Evolutionary conservation across 2,888 invertebrate genomes (phyloP).

Genomic region (Tetragonula carbonaria): DNA sequence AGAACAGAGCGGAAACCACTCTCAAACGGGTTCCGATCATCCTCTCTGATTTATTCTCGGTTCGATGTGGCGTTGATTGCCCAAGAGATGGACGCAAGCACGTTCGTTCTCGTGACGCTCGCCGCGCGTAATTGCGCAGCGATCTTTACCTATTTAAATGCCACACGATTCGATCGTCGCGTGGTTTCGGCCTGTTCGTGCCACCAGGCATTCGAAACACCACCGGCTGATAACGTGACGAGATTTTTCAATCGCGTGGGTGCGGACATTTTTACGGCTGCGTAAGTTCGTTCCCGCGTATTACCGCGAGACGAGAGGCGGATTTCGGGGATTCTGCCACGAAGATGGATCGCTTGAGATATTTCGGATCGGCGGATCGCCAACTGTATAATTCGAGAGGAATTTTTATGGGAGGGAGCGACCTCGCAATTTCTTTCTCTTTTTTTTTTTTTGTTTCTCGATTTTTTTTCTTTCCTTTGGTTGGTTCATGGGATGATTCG

Average conservation of each 20-base stretch:
- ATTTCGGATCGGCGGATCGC: background rate
- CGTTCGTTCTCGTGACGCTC: background rate
- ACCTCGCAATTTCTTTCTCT: background rate
- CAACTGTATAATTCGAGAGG: background rate
- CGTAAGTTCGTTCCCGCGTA: background rate
- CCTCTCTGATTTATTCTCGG: constrained; percentile 41
- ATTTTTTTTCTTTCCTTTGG: no score
- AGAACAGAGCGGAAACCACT: background rate
- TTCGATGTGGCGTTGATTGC: constrained; percentile 14
- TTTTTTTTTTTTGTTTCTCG: no score
- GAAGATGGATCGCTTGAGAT: constrained; percentile 23
- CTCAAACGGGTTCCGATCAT: background rate
- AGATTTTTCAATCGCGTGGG: constrained; percentile 29
- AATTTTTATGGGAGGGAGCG: background rate
- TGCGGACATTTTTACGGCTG: constrained; percentile 32
- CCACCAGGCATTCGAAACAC: background rate
- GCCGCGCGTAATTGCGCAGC: constrained; percentile 22
- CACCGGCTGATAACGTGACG: constrained; percentile 18
- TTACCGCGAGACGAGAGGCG: constrained; percentile 9
- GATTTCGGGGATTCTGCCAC: constrained; percentile 23
- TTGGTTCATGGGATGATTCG: no score
- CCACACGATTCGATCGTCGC: constrained; percentile 46
- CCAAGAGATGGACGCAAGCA: constrained; percentile 18
- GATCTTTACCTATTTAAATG: constrained; percentile 38
- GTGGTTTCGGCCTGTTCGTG: background rate